These are phyloP conservation scores for Philypnodon macrostomus DNA, from an alignment of 2,797 vertebrate species.

Conservation along the genomic window DNA sequence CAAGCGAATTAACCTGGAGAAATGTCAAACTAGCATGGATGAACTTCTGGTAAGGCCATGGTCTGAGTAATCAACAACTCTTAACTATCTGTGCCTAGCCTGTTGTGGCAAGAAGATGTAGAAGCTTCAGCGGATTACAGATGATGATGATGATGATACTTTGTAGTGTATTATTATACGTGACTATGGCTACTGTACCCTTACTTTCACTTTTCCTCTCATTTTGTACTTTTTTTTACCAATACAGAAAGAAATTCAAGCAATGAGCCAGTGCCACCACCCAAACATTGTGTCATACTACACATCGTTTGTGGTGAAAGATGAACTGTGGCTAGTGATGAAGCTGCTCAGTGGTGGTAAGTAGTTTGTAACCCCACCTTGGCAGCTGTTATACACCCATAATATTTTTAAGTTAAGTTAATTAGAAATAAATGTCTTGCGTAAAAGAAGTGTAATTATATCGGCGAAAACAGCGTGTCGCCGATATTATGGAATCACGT, in stretches of 20 bases:
- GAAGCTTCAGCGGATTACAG: no score
- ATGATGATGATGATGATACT: no score
- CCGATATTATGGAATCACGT: no score
- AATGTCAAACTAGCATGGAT: conserved; percentile 99
- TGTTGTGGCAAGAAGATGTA: no score
- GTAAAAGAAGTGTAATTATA: no score
- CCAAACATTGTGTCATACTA: conserved; percentile 97
- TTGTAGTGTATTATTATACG: no score
- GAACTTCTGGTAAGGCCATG: conserved; percentile 92
- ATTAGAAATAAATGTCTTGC: no score
- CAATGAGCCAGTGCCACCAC: conserved; percentile 98
- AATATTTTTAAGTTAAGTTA: background rate
- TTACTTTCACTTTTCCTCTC: no score
- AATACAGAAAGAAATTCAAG: conserved; percentile 97
- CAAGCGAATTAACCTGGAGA: conserved; percentile 97
- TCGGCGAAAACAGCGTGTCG: no score
- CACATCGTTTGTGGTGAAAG: conserved; percentile 96
- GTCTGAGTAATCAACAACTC: background rate
- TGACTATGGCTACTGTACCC: no score
- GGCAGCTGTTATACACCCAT: background rate
- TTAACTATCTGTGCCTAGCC: background rate
- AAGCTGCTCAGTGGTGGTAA: conserved; percentile 95
- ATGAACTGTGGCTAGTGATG: conserved; percentile 98
- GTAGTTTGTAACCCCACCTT: conserved; percentile 37
- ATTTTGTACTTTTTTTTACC: background rate